A percentile compares a stretch with the other conserved stretches of the same genome.
Conservation (phyloP, 2,113 vertebrate species). For the Mellivora capensis region DNA sequence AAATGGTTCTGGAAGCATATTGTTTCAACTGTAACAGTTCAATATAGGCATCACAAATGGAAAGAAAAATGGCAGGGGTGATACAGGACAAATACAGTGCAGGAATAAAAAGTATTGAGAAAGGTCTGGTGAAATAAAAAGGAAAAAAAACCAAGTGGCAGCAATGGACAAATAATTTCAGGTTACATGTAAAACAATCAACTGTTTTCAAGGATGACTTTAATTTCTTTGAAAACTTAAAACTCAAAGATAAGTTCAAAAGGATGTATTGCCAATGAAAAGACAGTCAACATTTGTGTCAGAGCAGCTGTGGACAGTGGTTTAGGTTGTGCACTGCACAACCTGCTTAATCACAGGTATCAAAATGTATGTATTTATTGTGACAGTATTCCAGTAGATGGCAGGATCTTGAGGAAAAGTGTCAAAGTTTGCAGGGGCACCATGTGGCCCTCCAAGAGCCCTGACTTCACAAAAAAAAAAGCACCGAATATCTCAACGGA, state of each 20-base stretch:
- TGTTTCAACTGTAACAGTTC: background rate
- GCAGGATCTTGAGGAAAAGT: background rate
- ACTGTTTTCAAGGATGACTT: background rate
- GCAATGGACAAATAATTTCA: background rate
- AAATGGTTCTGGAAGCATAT: background rate
- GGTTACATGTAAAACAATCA: background rate
- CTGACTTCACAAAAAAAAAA: background rate
- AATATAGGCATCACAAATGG: background rate
- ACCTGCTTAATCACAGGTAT: background rate
- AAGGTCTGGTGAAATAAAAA: background rate
- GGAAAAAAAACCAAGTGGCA: background rate
- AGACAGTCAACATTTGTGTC: background rate
- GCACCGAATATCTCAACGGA: background rate
- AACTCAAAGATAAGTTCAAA: background rate
- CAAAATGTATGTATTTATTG: background rate
- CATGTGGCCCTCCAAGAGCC: background rate
- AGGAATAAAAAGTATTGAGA: background rate
- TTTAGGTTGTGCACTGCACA: background rate
- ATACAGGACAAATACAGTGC: accelerated
- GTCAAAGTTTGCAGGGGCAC: background rate
- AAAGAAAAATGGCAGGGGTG: background rate
- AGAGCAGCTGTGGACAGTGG: background rate
- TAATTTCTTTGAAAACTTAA: constrained; percentile 27
- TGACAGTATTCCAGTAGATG: background rate
- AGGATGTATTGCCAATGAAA: background rate